Evolutionary conservation across 1,140 invertebrate species (phyloP).

Genomic region (Laupala kohalensis): DNA sequence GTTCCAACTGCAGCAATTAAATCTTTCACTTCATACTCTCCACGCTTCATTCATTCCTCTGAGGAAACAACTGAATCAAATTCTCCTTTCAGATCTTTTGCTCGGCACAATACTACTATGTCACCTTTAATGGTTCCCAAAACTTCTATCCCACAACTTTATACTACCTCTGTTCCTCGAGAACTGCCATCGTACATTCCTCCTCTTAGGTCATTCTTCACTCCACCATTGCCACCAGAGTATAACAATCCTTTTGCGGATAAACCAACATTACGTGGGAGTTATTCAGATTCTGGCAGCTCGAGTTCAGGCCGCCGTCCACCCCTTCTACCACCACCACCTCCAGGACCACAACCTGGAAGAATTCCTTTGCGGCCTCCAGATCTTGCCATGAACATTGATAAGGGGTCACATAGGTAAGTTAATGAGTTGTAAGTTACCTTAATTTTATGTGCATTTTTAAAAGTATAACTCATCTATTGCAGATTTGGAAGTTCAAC

Average conservation of each 20-base stretch:
- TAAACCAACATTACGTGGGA: conserved; percentile 63
- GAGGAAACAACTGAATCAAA: not conserved
- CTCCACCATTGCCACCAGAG: conserved; percentile 54
- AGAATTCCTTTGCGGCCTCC: conserved; percentile 63
- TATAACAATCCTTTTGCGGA: conserved; percentile 69
- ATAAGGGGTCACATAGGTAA: conserved; percentile 22
- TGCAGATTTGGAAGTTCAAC: too few species aligned
- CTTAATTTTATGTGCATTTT: too few species aligned
- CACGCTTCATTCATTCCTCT: conserved; percentile 10
- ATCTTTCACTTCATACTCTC: conserved; percentile 30
- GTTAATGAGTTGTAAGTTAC: too few species aligned
- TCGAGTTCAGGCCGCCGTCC: conserved; percentile 28
- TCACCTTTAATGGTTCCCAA: conserved; percentile 33
- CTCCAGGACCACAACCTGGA: conserved; percentile 56
- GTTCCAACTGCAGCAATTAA: conserved; percentile 21
- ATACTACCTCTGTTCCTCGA: conserved; percentile 44
- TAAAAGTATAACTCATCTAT: too few species aligned
- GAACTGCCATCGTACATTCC: conserved; percentile 69
- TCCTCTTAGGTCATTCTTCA: conserved; percentile 59
- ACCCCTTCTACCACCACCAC: conserved; percentile 42
- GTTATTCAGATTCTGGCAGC: conserved; percentile 28
- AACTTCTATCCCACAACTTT: conserved; percentile 52
- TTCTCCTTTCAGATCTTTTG: conserved; percentile 20
- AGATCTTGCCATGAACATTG: conserved; percentile 34
- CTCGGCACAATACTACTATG: conserved; percentile 18